Conservation (phyloP, 1,140 invertebrate species). For the Hyphantria cunea region DNA sequence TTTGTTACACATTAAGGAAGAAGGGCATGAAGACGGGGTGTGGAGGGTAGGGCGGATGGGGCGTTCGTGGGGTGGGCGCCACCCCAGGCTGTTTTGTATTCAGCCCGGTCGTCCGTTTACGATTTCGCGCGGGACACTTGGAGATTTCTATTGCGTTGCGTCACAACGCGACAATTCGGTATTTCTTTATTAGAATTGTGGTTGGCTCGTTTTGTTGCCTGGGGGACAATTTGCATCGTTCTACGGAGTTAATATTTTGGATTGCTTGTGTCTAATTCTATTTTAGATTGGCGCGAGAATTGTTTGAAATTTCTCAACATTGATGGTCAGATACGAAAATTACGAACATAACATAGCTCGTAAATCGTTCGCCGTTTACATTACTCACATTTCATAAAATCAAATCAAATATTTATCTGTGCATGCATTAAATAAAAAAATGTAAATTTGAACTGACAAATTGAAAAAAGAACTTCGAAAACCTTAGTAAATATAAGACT, state of each 20-base stretch:
- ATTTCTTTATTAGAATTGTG: conserved; percentile 70
- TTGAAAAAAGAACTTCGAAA: conserved; percentile 4
- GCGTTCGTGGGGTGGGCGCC: conserved; percentile 32
- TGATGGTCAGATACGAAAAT: too few species aligned
- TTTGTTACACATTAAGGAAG: conserved; percentile 80
- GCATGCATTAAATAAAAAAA: background rate
- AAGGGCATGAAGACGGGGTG: conserved; percentile 69
- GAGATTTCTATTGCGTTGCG: conserved; percentile 67
- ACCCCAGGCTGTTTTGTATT: conserved; percentile 70
- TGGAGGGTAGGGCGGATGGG: conserved; percentile 36
- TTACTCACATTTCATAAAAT: background rate
- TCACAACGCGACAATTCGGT: conserved; percentile 54
- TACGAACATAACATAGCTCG: too few species aligned
- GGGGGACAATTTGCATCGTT: conserved; percentile 35
- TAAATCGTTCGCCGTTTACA: too few species aligned
- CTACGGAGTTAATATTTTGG: conserved; percentile 42
- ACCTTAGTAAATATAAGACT: conserved; percentile 21
- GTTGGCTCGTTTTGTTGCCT: conserved; percentile 21
- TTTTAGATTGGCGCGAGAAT: background rate
- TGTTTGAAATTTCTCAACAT: background rate
- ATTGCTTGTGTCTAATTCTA: conserved; percentile 2
- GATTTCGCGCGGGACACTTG: conserved; percentile 75
- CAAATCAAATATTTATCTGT: too few species aligned
- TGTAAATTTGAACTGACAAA: background rate
- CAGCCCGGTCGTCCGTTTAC: conserved; percentile 67